Evolutionary conservation across 2,113 vertebrate species (phyloP).

Genomic region (Brachyhypopomus occidentalis): DNA sequence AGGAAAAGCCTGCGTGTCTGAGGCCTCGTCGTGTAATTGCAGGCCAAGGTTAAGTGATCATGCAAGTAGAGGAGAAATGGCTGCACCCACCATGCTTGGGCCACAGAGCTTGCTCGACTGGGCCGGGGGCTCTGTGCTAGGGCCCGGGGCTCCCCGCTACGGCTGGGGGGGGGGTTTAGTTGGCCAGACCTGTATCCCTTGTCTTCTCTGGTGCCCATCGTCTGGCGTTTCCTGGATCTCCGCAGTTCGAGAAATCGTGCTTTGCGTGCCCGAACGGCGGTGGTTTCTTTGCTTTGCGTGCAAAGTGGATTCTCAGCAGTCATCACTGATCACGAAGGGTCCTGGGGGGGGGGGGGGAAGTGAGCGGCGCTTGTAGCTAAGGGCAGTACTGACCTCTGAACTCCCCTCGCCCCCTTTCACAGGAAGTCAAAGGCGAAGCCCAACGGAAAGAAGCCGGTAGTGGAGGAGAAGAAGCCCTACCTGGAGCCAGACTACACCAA

Average conservation of each 20-base stretch:
- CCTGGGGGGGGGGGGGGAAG: neutral
- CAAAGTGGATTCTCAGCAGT: too few species aligned
- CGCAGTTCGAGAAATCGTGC: too few species aligned
- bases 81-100: neutral
- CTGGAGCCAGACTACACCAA: conserved; percentile 93
- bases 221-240: neutral
- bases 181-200: too few species aligned
- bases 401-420: conserved; percentile 36
- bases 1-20: conserved; percentile 55
- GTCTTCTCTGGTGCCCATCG: neutral
- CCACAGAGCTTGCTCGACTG: neutral
- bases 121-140: too few species aligned
- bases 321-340: too few species aligned
- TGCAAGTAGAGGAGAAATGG: conserved; percentile 17
- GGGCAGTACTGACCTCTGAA: conserved; percentile 7
- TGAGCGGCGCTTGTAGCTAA: neutral
- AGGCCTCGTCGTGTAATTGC: conserved; percentile 48
- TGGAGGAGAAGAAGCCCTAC: conserved; percentile 95
- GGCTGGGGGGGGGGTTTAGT: too few species aligned
- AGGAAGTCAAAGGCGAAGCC: conserved; percentile 99
- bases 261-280: too few species aligned
- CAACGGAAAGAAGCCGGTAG: conserved; percentile 92
- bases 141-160: too few species aligned
- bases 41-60: conserved; percentile 41
- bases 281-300: too few species aligned